Evolutionary conservation across 2,888 invertebrate species (phyloP), one percentile per base, ranked within the genome.

Genomic region (Lithophane socia): DNA sequence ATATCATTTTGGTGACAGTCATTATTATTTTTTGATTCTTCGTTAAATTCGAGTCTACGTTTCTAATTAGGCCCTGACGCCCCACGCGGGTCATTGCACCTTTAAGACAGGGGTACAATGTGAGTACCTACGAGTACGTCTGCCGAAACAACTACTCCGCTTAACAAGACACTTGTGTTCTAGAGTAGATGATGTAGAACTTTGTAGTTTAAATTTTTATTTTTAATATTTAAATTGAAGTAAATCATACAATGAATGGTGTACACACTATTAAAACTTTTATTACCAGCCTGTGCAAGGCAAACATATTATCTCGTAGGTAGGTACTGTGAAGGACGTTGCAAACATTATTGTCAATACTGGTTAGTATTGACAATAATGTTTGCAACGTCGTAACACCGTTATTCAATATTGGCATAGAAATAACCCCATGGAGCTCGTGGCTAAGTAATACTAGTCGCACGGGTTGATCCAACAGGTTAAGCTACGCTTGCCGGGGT

Each of bases 11-110:
- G 13, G 24, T n/a, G 24, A 58, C 10, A 13, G 37, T 24, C 4
- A 12, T 69, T 63, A 58, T 58, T 13, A 8, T 47, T 12, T 29
- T 52, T 29, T 18, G 58, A 52, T 79, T 24, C 29, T 56, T 64
- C 42, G 18, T 54, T 29, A n/a, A 66, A 64, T 81, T 60, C 24
- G 61, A 69, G 58, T 42, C 44, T 63, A 42, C 24, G 49, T 49
- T 13, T 65, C 72, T 82, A 83, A 77, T 85, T 82, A 82, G 60
- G 21, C 21, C 12, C 9, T 54, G 13, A 63, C 77, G 13, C 73
- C 58, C 66, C 49, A 64, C 37, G 47, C 24, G 37, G 72, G 72
- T 74, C 78, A 66, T 70, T 73, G 74, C 24, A 74, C 69, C 9
- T 24, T 54, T 24, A 77, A 69, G 72, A 60, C 18, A n/a, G 16